Percentiles rank a stretch among this genome's conserved stretches.
Evolutionary conservation across 1,140 invertebrate genomes (phyloP).

Genomic region (Ectropis grisescens): DNA sequence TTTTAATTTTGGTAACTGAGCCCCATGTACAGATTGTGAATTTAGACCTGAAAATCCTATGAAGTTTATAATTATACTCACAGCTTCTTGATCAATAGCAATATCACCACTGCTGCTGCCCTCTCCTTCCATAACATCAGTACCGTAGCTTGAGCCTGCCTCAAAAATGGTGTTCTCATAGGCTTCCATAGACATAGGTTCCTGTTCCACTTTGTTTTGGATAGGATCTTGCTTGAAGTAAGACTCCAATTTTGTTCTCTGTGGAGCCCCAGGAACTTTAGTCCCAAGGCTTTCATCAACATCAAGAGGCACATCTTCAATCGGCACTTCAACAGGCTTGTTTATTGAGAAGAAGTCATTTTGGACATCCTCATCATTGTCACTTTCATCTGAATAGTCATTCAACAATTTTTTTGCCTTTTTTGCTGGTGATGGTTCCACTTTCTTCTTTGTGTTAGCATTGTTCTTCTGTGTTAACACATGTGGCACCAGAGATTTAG

Average conservation of each 20-base stretch:
- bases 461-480: conserved; percentile 37
- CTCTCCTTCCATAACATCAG: conserved; percentile 7
- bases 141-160: conserved; percentile 10
- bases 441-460: conserved; percentile 31
- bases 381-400: conserved; percentile 58
- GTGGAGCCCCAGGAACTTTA: not conserved
- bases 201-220: conserved; percentile 13
- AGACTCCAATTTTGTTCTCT: conserved; percentile 23
- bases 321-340: conserved; percentile 27
- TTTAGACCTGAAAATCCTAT: too few species aligned
- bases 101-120: conserved; percentile 17
- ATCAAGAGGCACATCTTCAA: conserved; percentile 30
- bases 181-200: too few species aligned
- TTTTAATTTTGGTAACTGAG: too few species aligned
- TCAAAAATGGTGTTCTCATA: conserved; percentile 10
- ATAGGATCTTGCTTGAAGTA: conserved; percentile 39
- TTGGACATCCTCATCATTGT: conserved; percentile 54
- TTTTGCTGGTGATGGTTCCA: conserved; percentile 19
- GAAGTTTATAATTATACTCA: too few species aligned
- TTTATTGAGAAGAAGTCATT: conserved; percentile 72
- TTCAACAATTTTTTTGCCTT: conserved; percentile 21
- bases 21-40: too few species aligned
- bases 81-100: conserved; percentile 53
- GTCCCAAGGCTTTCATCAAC: conserved; percentile 17
- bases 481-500: conserved; percentile 44